Evolutionary conservation across 2,113 vertebrate genomes (phyloP), one percentile per base, ranked within the genome.

Genomic region (Dunckerocampus dactyliophorus): DNA sequence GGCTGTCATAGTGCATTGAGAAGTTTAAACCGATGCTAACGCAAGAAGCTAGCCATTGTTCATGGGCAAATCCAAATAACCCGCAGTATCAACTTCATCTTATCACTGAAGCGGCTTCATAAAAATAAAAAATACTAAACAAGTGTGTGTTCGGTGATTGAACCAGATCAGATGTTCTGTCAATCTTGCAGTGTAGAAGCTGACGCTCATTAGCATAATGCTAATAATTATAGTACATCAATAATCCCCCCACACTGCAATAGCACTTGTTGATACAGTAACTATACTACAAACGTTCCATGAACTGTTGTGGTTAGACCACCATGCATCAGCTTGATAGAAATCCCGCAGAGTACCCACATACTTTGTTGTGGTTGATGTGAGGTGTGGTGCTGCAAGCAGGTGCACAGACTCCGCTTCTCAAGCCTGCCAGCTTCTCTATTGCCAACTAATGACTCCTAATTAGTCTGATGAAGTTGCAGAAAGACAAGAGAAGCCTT

Each of bases 381-480:
- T 28, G 15, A 1, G 12, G 13, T 34, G 3, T 14, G 48, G 20
- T 15, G 48, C 21, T 16, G 21, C 22, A n/a, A 16, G 49, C 49
- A 28, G 49, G 24, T 53, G 51, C 28, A 28, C 24, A 16, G 14
- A 28, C 31, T 31, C 31, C 31, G 31, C 5, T 31, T 53, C 50
- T 28, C 22, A 16, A 52, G 22, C 22, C 24, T 28, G 24, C 5
- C 24, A 2, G n/a, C n/a, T n/a, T n/a, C 34, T 37, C 76, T 47
- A 47, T 79, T 65, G 74, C 62, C 81, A 65, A 31, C 73, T 87
- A 85, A 87, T 87, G 88, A 88, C 68, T 82, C 71, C 82, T 83
- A 81, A 89, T 89, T 83, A 85, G 82, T 59, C 66, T 82, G 82
- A 87, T 87, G 75, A 85, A 83, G 80, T 69, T 74, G 78, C 82